Conservation (phyloP, 2,888 invertebrate species). For the Drosophila mimica region DNA sequence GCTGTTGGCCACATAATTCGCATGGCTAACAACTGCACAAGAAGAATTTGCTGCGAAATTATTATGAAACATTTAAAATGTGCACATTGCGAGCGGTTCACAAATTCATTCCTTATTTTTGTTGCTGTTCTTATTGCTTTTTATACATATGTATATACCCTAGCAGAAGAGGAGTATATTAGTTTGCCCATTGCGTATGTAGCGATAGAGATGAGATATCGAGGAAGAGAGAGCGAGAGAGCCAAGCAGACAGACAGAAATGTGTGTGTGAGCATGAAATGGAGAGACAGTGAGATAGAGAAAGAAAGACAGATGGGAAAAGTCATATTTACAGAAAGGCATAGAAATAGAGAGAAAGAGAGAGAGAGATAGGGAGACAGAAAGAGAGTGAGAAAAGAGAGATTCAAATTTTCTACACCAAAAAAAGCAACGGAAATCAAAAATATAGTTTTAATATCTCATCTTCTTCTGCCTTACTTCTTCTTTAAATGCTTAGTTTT, state of each 20-base stretch:
- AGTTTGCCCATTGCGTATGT: background rate
- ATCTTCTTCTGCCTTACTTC: background rate
- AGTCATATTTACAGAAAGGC: too few species aligned
- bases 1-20: conserved; percentile 49
- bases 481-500: background rate
- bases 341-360: background rate
- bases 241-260: background rate
- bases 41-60: conserved; percentile 62
- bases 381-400: background rate
- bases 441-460: background rate
- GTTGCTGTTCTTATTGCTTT: background rate
- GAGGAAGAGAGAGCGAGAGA: background rate
- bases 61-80: conserved; percentile 66
- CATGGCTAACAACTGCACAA: conserved; percentile 61
- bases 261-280: background rate
- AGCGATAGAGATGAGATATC: background rate
- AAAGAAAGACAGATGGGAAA: background rate
- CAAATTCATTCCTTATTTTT: conserved; percentile 27
- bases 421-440: background rate
- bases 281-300: background rate
- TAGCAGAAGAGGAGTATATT: background rate
- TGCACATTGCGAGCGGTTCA: conserved; percentile 53
- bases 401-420: background rate
- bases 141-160: background rate
- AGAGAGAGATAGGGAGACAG: background rate